These are phyloP conservation scores for Pentalonia nigronervosa DNA, from an alignment of 1,140 invertebrate genomes.

Conservation along the genomic window DNA sequence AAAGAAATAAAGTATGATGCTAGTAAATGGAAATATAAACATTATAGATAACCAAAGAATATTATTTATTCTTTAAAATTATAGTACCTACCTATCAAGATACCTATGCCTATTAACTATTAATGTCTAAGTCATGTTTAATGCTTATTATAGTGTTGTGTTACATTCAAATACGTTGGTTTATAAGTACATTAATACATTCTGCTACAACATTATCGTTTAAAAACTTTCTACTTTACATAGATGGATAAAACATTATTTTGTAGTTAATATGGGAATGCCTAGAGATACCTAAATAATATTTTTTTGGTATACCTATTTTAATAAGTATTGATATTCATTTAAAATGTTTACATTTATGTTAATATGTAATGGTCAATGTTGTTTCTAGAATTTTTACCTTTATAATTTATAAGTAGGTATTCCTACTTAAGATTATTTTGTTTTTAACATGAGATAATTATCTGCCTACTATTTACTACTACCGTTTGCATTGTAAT, in stretches of 20 bases:
- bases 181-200: neutral
- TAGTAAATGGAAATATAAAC: neutral
- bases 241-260: neutral
- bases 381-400: neutral
- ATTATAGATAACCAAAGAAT: neutral
- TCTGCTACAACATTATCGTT: neutral
- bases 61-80: neutral
- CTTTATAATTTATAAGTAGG: neutral
- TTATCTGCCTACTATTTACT: too few relatives aligned
- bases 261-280: neutral
- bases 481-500: too few relatives aligned
- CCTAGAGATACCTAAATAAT: neutral
- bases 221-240: neutral
- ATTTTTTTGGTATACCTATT: neutral
- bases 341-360: neutral
- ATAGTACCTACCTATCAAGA: neutral
- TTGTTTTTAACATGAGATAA: neutral
- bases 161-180: neutral
- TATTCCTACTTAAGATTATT: neutral
- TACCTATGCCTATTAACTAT: neutral
- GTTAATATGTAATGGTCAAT: neutral
- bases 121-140: neutral
- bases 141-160: neutral
- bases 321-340: neutral
- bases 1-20: neutral